Conservation (phyloP, 1,140 invertebrate genomes). For the Pseudomyrmex cubaensis region DNA sequence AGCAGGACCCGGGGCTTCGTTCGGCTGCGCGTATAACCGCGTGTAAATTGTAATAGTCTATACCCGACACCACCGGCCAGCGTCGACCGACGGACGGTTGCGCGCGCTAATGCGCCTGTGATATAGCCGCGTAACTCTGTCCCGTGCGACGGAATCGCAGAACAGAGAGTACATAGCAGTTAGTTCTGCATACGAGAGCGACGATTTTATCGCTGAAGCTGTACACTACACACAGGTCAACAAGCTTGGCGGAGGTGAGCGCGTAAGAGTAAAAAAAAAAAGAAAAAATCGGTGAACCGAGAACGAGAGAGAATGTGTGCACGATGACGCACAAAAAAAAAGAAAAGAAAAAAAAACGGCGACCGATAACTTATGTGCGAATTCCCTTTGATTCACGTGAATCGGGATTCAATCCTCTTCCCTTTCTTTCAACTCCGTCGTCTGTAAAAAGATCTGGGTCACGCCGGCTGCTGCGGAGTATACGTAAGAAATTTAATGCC, state of each 20-base stretch:
- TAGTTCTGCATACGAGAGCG: slow-evolving; percentile 56
- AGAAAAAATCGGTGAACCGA: slow-evolving; percentile 37
- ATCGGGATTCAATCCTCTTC: slow-evolving; percentile 19
- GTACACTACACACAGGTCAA: slow-evolving; percentile 63
- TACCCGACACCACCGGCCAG: slow-evolving; percentile 43
- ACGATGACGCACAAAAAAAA: slow-evolving; percentile 22
- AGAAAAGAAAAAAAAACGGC: slow-evolving; percentile 10
- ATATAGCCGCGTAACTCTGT: not conserved
- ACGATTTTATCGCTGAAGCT: slow-evolving; percentile 60
- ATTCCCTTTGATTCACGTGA: slow-evolving; percentile 29
- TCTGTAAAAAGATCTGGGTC: slow-evolving; percentile 1
- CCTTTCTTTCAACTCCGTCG: not conserved
- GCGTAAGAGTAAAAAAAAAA: no score
- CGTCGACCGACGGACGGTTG: not conserved
- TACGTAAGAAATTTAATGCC: slow-evolving; percentile 16
- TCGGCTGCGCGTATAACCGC: slow-evolving; percentile 69
- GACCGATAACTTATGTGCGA: slow-evolving; percentile 46
- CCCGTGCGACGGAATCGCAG: no score
- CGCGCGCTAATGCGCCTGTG: slow-evolving; percentile 28
- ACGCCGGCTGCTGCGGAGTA: not conserved
- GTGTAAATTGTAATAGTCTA: slow-evolving; percentile 75
- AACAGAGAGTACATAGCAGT: no score
- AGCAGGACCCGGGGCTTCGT: slow-evolving; percentile 69
- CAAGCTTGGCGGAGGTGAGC: not conserved
- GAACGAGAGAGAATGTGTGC: no score